Base-by-base conservation (phyloP, 2,888 invertebrate genomes). In the Caradrina kadenii region DNA sequence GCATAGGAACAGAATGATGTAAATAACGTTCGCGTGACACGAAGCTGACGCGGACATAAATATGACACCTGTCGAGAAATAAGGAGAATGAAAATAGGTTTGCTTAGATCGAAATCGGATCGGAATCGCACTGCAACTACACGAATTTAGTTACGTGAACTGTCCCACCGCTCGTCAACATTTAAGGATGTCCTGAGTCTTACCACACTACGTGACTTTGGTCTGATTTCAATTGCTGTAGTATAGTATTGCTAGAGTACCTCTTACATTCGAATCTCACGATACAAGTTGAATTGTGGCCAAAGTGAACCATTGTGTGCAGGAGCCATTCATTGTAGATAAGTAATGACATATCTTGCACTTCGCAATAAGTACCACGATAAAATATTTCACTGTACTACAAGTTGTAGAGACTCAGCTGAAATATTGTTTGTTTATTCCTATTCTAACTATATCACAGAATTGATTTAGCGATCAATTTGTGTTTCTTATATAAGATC, bases 321-420 rank as follows among this genome's bases (percentile, higher is more conserved):
- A 64, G 62, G 62, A 62, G 55, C 59, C 53, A 74, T 80, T 69
- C 26, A 76, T 69, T 80, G 62, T 63, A 80, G 69, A 76, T 77
- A 80, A 76, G 59, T 76, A 64, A 76, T 62, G 76, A 75, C 80
- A 75, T 62, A 74, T 64, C 53, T 80, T 64, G 52, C 69, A 77
- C 69, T 76, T 76, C 62, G 58, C 62, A 63, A 62, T 76, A 69
- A 69, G 64, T 77, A 69, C 62, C 26, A 60, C 22, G 61, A 75
- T 77, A 63, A 76, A 65, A 69, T 45, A 76, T 80, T 80, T 76
- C 69, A 35, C 64, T 68, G 58, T 69, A 17, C 6, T 69, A 80
- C 64, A 75, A 68, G 31, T 48, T 69, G 64, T 64, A 65, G 69
- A 76, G 59, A 65, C 42, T n/a, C 42, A 69, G 54, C 64, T 76